A percentile compares a stretch with the other conserved stretches of the same genome.
phyloP scores from a whole-genome alignment of 2,888 invertebrate genomes.

The Neocrepidodera transversa region DNA sequence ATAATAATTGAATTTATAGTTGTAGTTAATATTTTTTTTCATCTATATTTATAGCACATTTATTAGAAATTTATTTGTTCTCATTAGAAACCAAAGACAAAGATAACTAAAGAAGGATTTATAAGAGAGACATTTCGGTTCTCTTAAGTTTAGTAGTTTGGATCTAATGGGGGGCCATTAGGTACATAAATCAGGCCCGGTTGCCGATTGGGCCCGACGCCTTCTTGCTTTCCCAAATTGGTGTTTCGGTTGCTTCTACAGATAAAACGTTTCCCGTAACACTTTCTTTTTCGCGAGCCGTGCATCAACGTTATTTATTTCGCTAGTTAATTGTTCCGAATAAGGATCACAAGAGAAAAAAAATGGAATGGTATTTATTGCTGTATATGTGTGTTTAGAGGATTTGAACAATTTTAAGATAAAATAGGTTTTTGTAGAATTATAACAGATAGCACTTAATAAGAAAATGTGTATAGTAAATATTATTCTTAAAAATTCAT shows the following conservation, averaged over 20 bases:
- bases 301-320: conserved; percentile 11
- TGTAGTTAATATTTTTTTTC: too few relatives aligned
- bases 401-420: too few relatives aligned
- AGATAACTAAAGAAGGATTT: conserved; percentile 7
- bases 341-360: too few relatives aligned
- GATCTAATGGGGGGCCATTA: conserved; percentile 35
- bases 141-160: conserved; percentile 31
- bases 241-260: conserved; percentile 27
- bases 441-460: too few relatives aligned
- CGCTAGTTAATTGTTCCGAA: background rate
- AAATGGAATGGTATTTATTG: background rate
- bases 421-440: too few relatives aligned
- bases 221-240: conserved; percentile 33
- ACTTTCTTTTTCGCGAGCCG: conserved; percentile 15
- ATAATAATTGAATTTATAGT: too few relatives aligned
- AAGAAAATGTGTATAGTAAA: too few relatives aligned
- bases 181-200: conserved; percentile 28
- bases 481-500: too few relatives aligned
- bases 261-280: conserved; percentile 25
- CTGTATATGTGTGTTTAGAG: too few relatives aligned
- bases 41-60: too few relatives aligned
- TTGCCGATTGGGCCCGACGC: conserved; percentile 26
- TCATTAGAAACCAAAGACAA: background rate
- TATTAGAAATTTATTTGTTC: background rate
- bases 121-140: conserved; percentile 13